A percentile compares a stretch with the other conserved stretches of the same genome.
Conservation (phyloP, 2,888 invertebrate genomes). For the Adela reaumurella region DNA sequence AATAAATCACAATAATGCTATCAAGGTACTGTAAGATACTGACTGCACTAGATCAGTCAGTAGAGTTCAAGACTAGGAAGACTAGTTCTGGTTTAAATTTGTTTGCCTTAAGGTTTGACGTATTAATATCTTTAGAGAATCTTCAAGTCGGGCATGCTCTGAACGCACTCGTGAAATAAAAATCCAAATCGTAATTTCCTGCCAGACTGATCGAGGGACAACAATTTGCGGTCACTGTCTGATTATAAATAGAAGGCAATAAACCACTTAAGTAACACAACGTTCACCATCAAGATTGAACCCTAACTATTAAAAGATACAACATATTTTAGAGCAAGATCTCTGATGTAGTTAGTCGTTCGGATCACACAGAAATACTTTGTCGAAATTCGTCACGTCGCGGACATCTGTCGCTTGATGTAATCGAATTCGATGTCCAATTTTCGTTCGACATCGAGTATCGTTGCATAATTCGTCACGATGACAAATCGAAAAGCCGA, state of each 20-base stretch:
- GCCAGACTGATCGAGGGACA: conserved; percentile 52
- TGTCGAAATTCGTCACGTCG: conserved; percentile 54
- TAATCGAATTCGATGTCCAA: conserved; percentile 28
- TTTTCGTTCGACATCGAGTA: conserved; percentile 27
- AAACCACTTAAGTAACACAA: conserved; percentile 10
- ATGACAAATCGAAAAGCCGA: conserved; percentile 42
- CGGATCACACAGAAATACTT: conserved; percentile 21
- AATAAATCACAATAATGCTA: no score
- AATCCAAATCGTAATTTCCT: conserved; percentile 53
- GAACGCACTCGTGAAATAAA: conserved; percentile 37
- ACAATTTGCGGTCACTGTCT: conserved; percentile 55
- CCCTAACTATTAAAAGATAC: no score
- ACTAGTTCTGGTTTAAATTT: no score
- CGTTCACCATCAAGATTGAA: conserved; percentile 13
- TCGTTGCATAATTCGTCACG: conserved; percentile 48
- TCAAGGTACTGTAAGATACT: no score
- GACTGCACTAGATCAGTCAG: no score
- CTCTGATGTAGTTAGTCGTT: conserved; percentile 19
- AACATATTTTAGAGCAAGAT: no score
- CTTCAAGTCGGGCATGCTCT: not conserved
- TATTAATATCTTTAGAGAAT: no score
- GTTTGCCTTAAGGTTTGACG: no score
- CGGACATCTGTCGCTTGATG: conserved; percentile 49
- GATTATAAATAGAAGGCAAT: conserved; percentile 42
- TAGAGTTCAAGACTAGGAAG: no score